phyloP scores from a whole-genome alignment of 2,797 vertebrate genomes.

The Setipinna tenuifilis region DNA sequence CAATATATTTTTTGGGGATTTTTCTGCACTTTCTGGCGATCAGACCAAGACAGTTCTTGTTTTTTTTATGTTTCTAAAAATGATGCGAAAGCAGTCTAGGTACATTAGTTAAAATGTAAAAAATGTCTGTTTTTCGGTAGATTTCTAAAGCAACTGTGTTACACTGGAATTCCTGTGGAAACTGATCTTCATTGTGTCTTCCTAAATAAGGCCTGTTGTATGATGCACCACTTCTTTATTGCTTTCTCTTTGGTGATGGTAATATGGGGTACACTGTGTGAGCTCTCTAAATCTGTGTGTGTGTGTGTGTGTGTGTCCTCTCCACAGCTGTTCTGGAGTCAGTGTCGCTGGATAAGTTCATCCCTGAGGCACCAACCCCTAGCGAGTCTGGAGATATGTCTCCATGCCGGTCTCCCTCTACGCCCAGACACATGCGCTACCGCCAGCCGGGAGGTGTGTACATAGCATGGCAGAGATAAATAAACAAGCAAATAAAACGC shows the following conservation, averaged over 20 bases:
- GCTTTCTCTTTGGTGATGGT: background rate
- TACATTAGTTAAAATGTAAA: background rate
- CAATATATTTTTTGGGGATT: no score
- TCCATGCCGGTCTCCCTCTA: slow-evolving; percentile 86
- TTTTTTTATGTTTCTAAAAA: background rate
- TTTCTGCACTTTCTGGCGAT: background rate
- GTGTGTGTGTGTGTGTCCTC: background rate
- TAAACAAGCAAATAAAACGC: background rate
- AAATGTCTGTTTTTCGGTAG: no score
- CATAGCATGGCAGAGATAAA: background rate
- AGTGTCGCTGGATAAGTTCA: slow-evolving; percentile 82
- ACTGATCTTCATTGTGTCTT: no score
- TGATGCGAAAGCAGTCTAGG: background rate
- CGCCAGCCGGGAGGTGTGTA: slow-evolving; percentile 77
- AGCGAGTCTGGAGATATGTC: slow-evolving; percentile 82
- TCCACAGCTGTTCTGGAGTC: slow-evolving; percentile 84
- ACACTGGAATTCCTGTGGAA: no score
- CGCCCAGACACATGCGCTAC: slow-evolving; percentile 87
- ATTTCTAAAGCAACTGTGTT: no score
- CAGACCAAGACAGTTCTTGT: background rate
- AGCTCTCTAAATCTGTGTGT: background rate
- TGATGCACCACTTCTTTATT: background rate
- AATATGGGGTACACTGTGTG: background rate
- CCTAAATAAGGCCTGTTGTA: background rate
- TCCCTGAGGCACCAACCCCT: slow-evolving; percentile 74